Evolutionary conservation across 2,113 vertebrate genomes (phyloP).

Genomic region (Hystrix cristata): DNA sequence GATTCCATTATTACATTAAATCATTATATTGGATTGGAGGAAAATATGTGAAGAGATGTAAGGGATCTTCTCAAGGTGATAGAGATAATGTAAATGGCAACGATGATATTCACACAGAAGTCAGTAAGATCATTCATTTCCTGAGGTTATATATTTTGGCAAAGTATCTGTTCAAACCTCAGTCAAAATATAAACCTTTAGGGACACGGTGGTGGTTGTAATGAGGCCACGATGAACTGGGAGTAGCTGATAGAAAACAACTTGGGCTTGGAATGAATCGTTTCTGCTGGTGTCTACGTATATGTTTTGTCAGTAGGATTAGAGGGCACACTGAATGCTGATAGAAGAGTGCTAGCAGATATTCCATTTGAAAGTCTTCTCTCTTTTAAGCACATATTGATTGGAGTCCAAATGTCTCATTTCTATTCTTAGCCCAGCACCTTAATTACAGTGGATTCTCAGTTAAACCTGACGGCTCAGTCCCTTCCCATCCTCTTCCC

Average conservation of each 20-base stretch:
- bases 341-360: slow-evolving; percentile 7
- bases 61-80: slow-evolving; percentile 46
- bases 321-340: background rate
- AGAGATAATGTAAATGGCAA: background rate
- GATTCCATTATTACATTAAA: background rate
- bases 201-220: background rate
- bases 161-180: background rate
- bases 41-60: background rate
- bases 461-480: slow-evolving; percentile 59
- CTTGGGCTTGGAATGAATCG: background rate
- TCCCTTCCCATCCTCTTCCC: background rate
- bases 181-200: background rate
- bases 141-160: background rate
- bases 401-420: slow-evolving; percentile 56
- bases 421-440: slow-evolving; percentile 68
- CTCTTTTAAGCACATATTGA: slow-evolving; percentile 73
- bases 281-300: background rate
- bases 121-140: background rate
- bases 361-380: slow-evolving; percentile 53
- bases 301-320: background rate
- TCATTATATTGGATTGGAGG: background rate
- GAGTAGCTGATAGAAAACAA: background rate
- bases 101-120: slow-evolving; percentile 5
- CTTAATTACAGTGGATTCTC: slow-evolving; percentile 71
- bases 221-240: background rate